Percentiles rank a stretch among this genome's conserved stretches.
These are phyloP conservation scores for Himalopsyche phryganea DNA, from an alignment of 1,140 invertebrate species.

Conservation along the genomic window DNA sequence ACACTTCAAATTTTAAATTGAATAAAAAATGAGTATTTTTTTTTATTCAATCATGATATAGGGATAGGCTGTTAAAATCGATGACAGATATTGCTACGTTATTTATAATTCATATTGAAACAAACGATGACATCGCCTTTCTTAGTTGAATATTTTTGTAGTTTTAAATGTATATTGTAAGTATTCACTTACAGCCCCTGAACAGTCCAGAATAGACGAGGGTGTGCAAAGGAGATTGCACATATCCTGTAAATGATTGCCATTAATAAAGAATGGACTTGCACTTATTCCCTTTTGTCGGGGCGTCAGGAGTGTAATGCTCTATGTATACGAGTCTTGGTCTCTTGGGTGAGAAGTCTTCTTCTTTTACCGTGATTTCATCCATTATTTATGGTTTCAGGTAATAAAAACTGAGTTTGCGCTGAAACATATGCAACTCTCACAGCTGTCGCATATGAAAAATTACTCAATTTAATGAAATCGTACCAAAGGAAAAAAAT, in stretches of 20 bases:
- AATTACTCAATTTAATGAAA: too few relatives aligned
- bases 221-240: constrained; percentile 33
- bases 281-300: constrained; percentile 9
- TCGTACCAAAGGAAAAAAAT: too few relatives aligned
- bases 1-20: too few relatives aligned
- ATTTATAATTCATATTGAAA: too few relatives aligned
- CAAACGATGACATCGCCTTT: too few relatives aligned
- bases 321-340: background rate
- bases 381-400: constrained; percentile 21
- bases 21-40: too few relatives aligned
- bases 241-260: constrained; percentile 35
- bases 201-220: constrained; percentile 7
- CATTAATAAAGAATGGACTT: constrained; percentile 33
- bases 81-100: too few relatives aligned
- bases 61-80: too few relatives aligned
- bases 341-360: background rate
- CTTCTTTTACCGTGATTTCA: constrained; percentile 14
- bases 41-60: too few relatives aligned
- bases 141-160: background rate
- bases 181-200: background rate
- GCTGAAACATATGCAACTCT: background rate
- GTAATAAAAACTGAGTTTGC: background rate
- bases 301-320: constrained; percentile 18
- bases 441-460: background rate
- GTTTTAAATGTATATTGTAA: too few relatives aligned